Conservation (phyloP, 2,797 vertebrate genomes). For the Macropus fuliginosus region DNA sequence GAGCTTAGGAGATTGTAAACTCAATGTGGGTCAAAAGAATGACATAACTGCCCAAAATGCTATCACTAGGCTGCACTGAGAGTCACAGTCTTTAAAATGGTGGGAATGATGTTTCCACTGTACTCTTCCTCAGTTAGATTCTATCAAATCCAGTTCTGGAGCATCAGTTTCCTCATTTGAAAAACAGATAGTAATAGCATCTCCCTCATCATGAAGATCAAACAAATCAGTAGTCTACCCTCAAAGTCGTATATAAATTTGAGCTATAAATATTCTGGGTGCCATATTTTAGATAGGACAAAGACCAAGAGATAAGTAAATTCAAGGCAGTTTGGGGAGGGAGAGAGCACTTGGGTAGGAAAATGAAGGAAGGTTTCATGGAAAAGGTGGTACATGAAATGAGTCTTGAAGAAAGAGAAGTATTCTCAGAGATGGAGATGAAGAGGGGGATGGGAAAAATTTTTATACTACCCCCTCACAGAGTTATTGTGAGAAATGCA, state of each 20-base stretch:
- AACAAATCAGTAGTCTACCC: background rate
- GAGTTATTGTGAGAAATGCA: background rate
- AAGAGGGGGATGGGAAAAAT: background rate
- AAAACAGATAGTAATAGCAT: background rate
- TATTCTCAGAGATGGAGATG: background rate
- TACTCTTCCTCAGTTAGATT: background rate
- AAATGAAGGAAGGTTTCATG: background rate
- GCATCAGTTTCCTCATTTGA: background rate
- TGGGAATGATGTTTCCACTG: background rate
- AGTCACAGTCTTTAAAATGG: background rate
- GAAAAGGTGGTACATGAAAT: background rate
- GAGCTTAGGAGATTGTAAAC: background rate
- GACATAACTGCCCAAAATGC: background rate
- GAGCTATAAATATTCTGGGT: background rate
- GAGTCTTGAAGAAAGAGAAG: background rate
- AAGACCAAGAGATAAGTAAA: background rate
- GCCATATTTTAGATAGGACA: background rate
- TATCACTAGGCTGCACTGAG: background rate
- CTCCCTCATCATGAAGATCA: background rate
- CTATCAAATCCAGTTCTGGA: background rate
- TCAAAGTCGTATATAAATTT: background rate
- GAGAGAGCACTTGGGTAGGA: background rate
- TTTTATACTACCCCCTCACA: background rate
- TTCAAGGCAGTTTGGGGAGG: background rate
- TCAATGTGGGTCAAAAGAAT: background rate